Conservation (phyloP, 2,888 invertebrate species). For the Patella depressa region DNA sequence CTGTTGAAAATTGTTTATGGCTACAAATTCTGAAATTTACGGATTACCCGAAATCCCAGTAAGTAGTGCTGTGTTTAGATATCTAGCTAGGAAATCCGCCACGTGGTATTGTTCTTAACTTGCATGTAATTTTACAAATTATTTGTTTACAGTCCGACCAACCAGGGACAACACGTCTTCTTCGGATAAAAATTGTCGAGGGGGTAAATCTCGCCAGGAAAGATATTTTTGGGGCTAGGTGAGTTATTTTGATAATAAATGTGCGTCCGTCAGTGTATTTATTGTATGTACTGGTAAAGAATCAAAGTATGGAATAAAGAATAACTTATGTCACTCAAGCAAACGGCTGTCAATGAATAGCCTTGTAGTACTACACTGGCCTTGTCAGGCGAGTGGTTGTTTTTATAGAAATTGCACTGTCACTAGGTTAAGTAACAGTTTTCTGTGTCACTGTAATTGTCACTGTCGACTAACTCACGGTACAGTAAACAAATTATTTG, state of each 20-base stretch:
- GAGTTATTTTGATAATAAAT: constrained; percentile 36
- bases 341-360: too few species aligned
- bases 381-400: too few species aligned
- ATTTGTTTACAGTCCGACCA: not conserved
- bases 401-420: too few species aligned
- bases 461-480: too few species aligned
- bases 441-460: too few species aligned
- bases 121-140: not conserved
- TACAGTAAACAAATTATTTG: too few species aligned
- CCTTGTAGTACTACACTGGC: too few species aligned
- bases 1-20: constrained; percentile 33
- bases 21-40: constrained; percentile 39
- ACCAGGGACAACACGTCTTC: constrained; percentile 36
- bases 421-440: too few species aligned
- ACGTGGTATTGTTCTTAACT: not conserved
- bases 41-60: constrained; percentile 51
- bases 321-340: too few species aligned
- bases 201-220: constrained; percentile 89
- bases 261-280: too few species aligned
- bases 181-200: constrained; percentile 62
- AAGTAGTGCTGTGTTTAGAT: constrained; percentile 18
- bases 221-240: constrained; percentile 99
- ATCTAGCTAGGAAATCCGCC: not conserved
- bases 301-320: too few species aligned
- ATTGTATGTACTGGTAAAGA: too few species aligned